Conservation (phyloP, 2,113 vertebrate genomes). For the Fulica atra region DNA sequence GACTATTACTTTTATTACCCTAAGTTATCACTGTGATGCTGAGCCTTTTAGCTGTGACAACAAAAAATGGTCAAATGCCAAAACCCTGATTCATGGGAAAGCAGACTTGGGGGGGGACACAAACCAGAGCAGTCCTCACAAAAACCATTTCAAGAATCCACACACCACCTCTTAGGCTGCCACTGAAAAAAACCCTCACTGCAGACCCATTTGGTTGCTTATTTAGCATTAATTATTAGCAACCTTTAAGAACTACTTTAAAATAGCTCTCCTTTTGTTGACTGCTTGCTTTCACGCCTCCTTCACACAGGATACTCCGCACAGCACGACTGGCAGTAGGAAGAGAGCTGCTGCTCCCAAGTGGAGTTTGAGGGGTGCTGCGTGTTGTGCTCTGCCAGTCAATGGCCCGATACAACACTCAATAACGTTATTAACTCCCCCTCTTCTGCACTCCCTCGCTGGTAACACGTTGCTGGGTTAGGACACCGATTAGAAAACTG, state of each 20-base stretch:
- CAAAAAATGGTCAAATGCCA: background rate
- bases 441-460: background rate
- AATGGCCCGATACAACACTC: background rate
- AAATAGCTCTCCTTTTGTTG: background rate
- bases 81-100: background rate
- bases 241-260: background rate
- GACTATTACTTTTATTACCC: background rate
- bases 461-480: background rate
- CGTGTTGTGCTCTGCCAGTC: background rate
- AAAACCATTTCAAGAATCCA: background rate
- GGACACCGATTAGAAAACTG: background rate
- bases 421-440: background rate
- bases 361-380: background rate
- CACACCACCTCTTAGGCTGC: background rate
- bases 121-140: background rate
- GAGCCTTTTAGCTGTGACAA: background rate
- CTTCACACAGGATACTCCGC: background rate
- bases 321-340: background rate
- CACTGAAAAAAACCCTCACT: background rate
- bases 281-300: background rate
- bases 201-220: background rate
- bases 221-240: background rate
- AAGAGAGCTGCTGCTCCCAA: conserved; percentile 59
- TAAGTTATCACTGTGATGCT: background rate
- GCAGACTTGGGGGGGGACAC: background rate